These are phyloP conservation scores for Euleptes europaea DNA, from an alignment of 2,113 vertebrate species.

Conservation along the genomic window DNA sequence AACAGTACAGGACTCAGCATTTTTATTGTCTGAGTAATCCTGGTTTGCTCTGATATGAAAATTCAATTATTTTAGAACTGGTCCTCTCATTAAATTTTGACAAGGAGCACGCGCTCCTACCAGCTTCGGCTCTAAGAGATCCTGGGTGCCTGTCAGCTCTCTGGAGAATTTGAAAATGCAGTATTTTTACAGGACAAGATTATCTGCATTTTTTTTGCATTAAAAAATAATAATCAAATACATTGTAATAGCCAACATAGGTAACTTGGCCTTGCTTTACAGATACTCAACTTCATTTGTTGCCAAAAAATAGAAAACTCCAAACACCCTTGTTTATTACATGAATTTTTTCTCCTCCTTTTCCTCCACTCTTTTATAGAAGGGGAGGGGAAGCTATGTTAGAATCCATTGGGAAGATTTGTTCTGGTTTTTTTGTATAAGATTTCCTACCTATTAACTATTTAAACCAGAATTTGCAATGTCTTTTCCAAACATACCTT, in stretches of 20 bases:
- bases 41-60: slow-evolving; percentile 99
- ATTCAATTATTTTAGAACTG: slow-evolving; percentile 99
- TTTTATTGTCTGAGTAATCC: slow-evolving; percentile 99
- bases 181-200: slow-evolving; percentile 96
- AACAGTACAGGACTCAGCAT: slow-evolving; percentile 99
- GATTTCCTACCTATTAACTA: not conserved
- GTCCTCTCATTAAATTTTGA: slow-evolving; percentile 98
- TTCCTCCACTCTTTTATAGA: not conserved
- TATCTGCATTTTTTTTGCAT: slow-evolving; percentile 93
- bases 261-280: slow-evolving; percentile 80
- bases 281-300: slow-evolving; percentile 77
- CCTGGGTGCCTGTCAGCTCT: slow-evolving; percentile 93
- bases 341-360: not conserved
- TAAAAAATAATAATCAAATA: slow-evolving; percentile 94
- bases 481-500: not conserved
- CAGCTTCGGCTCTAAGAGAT: slow-evolving; percentile 89
- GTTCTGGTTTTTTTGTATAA: not conserved
- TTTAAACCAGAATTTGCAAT: not conserved
- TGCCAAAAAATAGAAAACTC: slow-evolving; percentile 28
- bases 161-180: slow-evolving; percentile 92
- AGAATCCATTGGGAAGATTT: not conserved
- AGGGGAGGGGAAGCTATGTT: too few species aligned
- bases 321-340: not conserved
- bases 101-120: slow-evolving; percentile 92
- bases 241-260: slow-evolving; percentile 88